Evolutionary conservation across 2,888 invertebrate species (phyloP), one percentile per base, ranked within the genome.

Genomic region (Homarus gammarus): DNA sequence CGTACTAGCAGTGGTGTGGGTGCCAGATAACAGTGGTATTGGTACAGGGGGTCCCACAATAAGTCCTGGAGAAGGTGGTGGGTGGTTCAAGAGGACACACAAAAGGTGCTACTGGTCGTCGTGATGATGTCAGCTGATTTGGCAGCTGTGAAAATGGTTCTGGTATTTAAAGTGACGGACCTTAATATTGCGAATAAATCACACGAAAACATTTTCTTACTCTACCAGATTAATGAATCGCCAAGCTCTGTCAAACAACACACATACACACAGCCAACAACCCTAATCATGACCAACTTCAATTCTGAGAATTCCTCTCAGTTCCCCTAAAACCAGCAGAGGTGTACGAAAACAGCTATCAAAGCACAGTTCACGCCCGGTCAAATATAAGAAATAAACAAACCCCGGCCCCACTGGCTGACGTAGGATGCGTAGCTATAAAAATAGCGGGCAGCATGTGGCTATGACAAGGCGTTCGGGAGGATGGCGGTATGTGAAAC

Each of bases 371-470:
- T 70, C 70, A 72, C 72, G 70, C 51, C 27, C 51, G 27, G 70
- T 72, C 72, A 44, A 51, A 70, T 83, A 49, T 72, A 83, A 83
- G 83, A 86, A 86, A 86, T 72, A 86, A 86, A 86, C 86, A 86
- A 86, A 86, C 72, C 83, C 73, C 22, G 38, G 83, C 83, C 15
- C 75, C 84, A 44, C 86, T 86, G 78, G 75, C 77, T 89, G 84
- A 89, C 88, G 83, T 83, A 89, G 79, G 77, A 64, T 78, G 77
- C 40, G 78, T 82, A n/a, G n/a, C n/a, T n/a, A 78, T 84, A 89
- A 89, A 89, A 83, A 89, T 83, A 89, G 83, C 75, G 84, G 56
- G 72, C 73, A 77, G 79, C 88, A 84, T 89, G 88, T 84, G 88
- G 88, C 61, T 83, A 64, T 83, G 84, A 84, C 75, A 75, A 89